These are phyloP conservation scores for Pempheris klunzingeri DNA, from an alignment of 2,797 vertebrate species.

Conservation along the genomic window DNA sequence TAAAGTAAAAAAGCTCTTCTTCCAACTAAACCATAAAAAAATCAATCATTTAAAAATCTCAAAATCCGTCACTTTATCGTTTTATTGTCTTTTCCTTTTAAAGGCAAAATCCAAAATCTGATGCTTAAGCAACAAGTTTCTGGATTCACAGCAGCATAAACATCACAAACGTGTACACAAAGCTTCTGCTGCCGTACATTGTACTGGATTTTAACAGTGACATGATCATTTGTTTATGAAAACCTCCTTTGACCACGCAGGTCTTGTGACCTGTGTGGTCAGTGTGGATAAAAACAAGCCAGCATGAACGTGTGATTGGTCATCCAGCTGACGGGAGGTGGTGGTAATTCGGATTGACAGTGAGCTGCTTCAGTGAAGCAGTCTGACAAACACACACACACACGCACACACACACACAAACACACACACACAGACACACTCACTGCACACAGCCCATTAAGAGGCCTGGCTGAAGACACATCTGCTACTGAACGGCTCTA, in stretches of 20 bases:
- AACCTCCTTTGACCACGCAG: background rate
- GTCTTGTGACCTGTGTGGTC: constrained; percentile 3
- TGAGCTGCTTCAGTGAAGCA: constrained; percentile 74
- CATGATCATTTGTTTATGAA: constrained; percentile 1
- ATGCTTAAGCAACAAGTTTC: background rate
- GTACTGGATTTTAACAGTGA: background rate
- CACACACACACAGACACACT: constrained; percentile 26
- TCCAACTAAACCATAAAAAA: background rate
- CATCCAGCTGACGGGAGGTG: constrained; percentile 67
- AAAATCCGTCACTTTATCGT: too few species aligned
- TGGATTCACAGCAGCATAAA: background rate
- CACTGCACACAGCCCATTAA: constrained; percentile 36
- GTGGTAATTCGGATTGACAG: constrained; percentile 78
- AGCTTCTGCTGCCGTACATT: background rate
- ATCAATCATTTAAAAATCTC: too few species aligned
- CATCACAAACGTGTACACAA: background rate
- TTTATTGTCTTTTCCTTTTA: background rate
- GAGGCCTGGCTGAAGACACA: constrained; percentile 45
- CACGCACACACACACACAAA: constrained; percentile 29
- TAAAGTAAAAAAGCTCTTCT: background rate
- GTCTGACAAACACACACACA: constrained; percentile 38
- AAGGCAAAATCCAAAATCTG: background rate
- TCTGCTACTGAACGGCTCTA: constrained; percentile 37
- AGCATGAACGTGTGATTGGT: constrained; percentile 72
- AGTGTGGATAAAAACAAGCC: constrained; percentile 44